A percentile compares a stretch with the other conserved stretches of the same genome.
Evolutionary conservation across 2,797 vertebrate genomes (phyloP).

Genomic region (Botia kubotai): DNA sequence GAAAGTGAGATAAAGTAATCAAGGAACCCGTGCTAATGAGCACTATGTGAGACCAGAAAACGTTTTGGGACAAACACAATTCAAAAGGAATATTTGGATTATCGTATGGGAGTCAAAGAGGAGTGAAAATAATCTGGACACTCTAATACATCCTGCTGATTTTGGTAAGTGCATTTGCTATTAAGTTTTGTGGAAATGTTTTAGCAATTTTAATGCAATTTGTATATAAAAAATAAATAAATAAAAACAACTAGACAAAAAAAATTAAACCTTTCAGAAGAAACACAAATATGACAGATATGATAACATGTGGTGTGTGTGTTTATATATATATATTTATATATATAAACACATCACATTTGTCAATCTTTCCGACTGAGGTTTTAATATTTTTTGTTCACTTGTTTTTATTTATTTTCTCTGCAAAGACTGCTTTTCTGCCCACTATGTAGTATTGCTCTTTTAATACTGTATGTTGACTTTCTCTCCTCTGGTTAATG

Average conservation of each 20-base stretch:
- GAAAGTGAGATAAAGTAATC: conserved; percentile 3
- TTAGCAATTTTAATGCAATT: background rate
- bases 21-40: conserved; percentile 5
- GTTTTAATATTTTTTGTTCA: too few species aligned
- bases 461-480: background rate
- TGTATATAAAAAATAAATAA: background rate
- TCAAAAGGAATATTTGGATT: conserved; percentile 34
- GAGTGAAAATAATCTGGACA: conserved; percentile 20
- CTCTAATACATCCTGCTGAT: conserved; percentile 34
- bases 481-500: conserved; percentile 35
- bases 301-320: too few species aligned
- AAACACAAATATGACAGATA: too few species aligned
- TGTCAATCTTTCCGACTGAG: too few species aligned
- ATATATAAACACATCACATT: too few species aligned
- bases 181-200: background rate
- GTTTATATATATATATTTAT: too few species aligned
- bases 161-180: conserved; percentile 47
- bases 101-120: conserved; percentile 39
- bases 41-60: conserved; percentile 29
- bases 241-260: too few species aligned
- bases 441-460: background rate
- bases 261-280: too few species aligned
- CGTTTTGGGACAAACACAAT: conserved; percentile 2
- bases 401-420: background rate
- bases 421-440: conserved; percentile 13